Evolutionary conservation across 2,888 invertebrate species (phyloP).

Genomic region (Aquatica leii): DNA sequence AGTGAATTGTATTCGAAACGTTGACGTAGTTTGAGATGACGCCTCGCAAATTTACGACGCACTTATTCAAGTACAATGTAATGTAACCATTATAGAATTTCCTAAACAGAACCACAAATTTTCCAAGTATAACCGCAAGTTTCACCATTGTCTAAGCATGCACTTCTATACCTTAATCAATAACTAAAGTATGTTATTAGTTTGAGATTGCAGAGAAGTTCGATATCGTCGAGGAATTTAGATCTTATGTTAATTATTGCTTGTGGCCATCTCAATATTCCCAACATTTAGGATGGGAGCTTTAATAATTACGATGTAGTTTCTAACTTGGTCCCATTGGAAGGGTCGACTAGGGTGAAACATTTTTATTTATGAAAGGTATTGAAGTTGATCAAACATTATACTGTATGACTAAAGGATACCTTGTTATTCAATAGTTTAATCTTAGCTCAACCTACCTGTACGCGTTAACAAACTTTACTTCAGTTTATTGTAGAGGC

Average conservation of each 20-base stretch:
- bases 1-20: no score
- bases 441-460: no score
- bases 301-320: slow-evolving; percentile 54
- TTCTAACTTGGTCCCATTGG: slow-evolving; percentile 49
- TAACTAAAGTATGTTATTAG: slow-evolving; percentile 43
- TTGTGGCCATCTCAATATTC: slow-evolving; percentile 58
- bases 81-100: no score
- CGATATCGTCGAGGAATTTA: slow-evolving; percentile 47
- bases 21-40: no score
- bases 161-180: slow-evolving; percentile 38
- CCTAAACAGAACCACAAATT: slow-evolving; percentile 29
- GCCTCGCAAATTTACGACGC: no score
- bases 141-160: slow-evolving; percentile 33
- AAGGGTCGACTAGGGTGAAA: slow-evolving; percentile 36
- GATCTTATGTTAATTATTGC: slow-evolving; percentile 59
- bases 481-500: no score
- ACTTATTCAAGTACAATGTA: no score
- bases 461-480: no score
- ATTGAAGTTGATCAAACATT: slow-evolving; percentile 30
- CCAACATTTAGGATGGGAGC: slow-evolving; percentile 52
- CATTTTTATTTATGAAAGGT: slow-evolving; percentile 35
- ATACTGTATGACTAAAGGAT: slow-evolving; percentile 2
- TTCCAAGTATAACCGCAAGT: slow-evolving; percentile 33
- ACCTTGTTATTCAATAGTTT: slow-evolving; percentile 7
- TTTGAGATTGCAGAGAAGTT: slow-evolving; percentile 47